Conservation (phyloP, 2,113 vertebrate genomes). For the Oriolus oriolus region DNA sequence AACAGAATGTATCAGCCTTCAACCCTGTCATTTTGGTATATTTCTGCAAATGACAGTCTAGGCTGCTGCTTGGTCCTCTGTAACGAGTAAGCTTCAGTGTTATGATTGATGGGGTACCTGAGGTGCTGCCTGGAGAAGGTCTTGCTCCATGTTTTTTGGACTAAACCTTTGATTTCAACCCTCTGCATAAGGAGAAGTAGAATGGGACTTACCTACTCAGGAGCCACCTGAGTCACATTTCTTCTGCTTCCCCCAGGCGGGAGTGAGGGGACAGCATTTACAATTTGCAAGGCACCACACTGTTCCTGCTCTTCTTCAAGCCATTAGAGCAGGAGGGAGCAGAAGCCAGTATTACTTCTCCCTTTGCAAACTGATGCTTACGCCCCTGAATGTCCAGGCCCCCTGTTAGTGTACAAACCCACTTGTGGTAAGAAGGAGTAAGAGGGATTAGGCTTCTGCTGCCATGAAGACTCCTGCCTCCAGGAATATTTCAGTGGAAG, state of each 20-base stretch:
- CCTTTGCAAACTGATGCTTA: neutral
- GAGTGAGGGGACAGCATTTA: neutral
- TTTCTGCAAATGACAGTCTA: neutral
- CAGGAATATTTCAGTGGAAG: neutral
- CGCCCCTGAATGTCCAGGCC: accelerated
- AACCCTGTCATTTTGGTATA: neutral
- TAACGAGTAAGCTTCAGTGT: neutral
- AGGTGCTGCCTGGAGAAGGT: neutral
- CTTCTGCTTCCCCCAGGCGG: neutral
- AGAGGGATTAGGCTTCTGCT: neutral
- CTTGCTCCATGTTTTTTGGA: neutral
- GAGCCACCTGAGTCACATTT: neutral
- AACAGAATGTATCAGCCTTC: neutral
- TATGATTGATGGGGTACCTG: accelerated
- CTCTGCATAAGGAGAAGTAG: neutral
- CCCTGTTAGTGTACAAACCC: neutral
- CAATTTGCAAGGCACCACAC: neutral
- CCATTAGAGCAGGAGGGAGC: neutral
- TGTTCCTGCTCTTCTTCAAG: neutral
- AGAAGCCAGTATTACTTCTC: neutral
- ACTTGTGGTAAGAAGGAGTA: neutral
- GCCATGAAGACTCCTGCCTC: neutral
- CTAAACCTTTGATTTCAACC: neutral
- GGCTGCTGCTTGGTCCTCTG: neutral
- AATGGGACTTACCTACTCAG: neutral